A percentile compares a stretch with the other conserved stretches of the same genome.
Evolutionary conservation across 2,888 invertebrate species (phyloP).

Genomic region (Watsonalla cultraria): DNA sequence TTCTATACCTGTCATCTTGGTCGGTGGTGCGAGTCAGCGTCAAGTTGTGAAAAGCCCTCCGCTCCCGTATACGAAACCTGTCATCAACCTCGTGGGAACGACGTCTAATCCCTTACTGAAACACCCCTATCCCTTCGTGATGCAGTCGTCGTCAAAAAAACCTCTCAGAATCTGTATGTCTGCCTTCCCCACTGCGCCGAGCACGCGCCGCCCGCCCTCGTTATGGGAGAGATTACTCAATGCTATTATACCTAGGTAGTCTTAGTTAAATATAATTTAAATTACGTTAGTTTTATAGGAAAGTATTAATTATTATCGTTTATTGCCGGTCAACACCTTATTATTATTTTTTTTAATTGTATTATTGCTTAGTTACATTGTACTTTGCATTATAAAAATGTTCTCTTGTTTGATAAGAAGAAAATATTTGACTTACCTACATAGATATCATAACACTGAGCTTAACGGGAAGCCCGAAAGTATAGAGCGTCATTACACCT

Average conservation of each 20-base stretch:
- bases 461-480: no score
- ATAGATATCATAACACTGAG: no score
- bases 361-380: no score
- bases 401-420: no score
- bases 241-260: slow-evolving; percentile 51
- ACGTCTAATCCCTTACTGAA: slow-evolving; percentile 52
- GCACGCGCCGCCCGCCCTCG: slow-evolving; percentile 46
- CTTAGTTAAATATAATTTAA: not conserved
- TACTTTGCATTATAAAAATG: no score
- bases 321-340: no score
- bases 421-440: no score
- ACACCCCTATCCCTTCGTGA: slow-evolving; percentile 65
- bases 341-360: no score
- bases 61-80: slow-evolving; percentile 42
- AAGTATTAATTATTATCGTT: no score
- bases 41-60: slow-evolving; percentile 48
- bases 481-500: no score
- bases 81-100: slow-evolving; percentile 57
- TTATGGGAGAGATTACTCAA: slow-evolving; percentile 56
- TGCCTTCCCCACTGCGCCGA: slow-evolving; percentile 35
- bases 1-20: slow-evolving; percentile 50
- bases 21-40: slow-evolving; percentile 57
- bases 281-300: not conserved
- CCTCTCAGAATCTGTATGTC: slow-evolving; percentile 61
- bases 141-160: slow-evolving; percentile 37